A percentile compares a stretch with the other conserved stretches of the same genome.
Conservation (phyloP, 1,140 invertebrate genomes). For the Uloborus diversus region DNA sequence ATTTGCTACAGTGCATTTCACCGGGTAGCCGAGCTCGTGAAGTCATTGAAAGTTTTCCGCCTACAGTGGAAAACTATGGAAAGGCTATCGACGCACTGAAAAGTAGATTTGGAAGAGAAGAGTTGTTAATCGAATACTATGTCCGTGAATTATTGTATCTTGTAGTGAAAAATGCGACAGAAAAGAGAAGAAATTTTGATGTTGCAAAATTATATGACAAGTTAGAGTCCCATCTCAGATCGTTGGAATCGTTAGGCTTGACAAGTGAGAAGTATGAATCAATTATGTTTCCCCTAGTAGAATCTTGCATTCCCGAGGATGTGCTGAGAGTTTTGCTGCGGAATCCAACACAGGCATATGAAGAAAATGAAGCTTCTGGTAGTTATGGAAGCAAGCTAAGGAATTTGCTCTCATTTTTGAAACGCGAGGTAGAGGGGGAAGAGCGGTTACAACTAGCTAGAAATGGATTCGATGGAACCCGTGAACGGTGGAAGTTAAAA, state of each 20-base stretch:
- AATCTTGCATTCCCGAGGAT: constrained; percentile 63
- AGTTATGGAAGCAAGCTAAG: constrained; percentile 35
- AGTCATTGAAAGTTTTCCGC: constrained; percentile 58
- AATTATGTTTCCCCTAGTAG: constrained; percentile 61
- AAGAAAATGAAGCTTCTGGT: not conserved
- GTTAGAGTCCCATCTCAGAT: constrained; percentile 60
- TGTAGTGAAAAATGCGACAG: constrained; percentile 3
- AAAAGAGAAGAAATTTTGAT: not conserved
- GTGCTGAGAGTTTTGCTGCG: constrained; percentile 60
- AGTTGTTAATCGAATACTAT: constrained; percentile 55
- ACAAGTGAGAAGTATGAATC: constrained; percentile 61
- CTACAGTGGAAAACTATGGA: constrained; percentile 36
- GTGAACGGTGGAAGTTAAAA: not conserved
- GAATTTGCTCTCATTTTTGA: constrained; percentile 59
- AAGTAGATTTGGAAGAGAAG: constrained; percentile 54
- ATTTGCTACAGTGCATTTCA: not conserved
- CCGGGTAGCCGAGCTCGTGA: not conserved
- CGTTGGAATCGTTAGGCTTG: constrained; percentile 61
- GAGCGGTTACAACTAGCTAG: constrained; percentile 59
- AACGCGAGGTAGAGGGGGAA: constrained; percentile 59
- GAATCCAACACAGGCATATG: not conserved
- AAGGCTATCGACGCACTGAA: constrained; percentile 55
- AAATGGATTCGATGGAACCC: not conserved
- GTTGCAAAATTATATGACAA: constrained; percentile 54
- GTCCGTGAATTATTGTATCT: constrained; percentile 42